Base-by-base conservation (phyloP, 2,113 vertebrate species). In the Machaerirhynchus nigripectus region DNA sequence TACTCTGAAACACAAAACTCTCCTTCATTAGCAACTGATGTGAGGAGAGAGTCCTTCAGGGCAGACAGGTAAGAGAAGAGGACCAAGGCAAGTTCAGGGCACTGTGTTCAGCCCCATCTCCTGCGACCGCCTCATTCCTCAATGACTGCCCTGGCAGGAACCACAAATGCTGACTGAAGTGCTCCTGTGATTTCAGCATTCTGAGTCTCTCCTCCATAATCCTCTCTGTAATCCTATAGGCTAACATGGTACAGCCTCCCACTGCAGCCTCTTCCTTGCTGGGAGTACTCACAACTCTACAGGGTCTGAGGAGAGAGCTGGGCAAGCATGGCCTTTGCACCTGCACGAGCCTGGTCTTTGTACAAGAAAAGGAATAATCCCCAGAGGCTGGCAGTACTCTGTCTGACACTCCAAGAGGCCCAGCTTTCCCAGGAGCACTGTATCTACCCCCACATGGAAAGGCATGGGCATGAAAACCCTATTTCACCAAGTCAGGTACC, bases 111-210 rank as follows among this genome's bases (percentile, higher is more conserved):
- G 73, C 55, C 53, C 22, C 5, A 17, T 60, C 53, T 60, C 47
- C 83, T 24, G 12, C 0, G 0, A 16, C 40, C 0, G 1, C 70
- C 52, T 78, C 60, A 14, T 15, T 30, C 24, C 49, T 87, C 90
- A 74, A 1, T 2, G 40, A 60, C 35, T 52, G 56, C 57, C 69
- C 35, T 22, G 47, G 52, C 26, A 67, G 60, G 46, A 81, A 44
- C 81, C 73, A 67, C 60, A 61, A 86, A 46, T 8, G 65, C 61
- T 33, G 60, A 65, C 81, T 40, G 68, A 49, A 87, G 64, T 13
- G 73, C 42, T 88, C 37, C 69, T 44, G 21, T 5, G 47, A 63
- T 55, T 87, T 75, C 70, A 71, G 74, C 78, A 78, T 61, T 74
- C 82, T 49, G 37, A 57, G 28, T 2, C n/a, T 50, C 47, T 40